phyloP scores from a whole-genome alignment of 2,888 invertebrate genomes.

The Drosophila pseudotakahashii region DNA sequence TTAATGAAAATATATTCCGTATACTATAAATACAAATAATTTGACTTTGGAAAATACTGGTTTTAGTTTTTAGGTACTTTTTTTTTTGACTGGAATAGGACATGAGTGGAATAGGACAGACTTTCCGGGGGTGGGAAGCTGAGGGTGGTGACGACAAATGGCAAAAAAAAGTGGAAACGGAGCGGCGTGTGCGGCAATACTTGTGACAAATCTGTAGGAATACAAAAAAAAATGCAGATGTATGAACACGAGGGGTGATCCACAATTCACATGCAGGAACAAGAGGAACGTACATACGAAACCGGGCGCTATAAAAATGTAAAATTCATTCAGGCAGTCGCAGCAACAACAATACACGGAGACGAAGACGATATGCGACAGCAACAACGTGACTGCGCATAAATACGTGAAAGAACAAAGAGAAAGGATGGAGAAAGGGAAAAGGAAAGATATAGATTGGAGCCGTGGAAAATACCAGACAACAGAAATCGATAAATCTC shows the following conservation, averaged over 20 bases:
- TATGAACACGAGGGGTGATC: conserved; percentile 43
- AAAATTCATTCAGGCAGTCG: conserved; percentile 68
- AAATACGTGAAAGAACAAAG: conserved; percentile 60
- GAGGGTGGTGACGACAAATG: conserved; percentile 62
- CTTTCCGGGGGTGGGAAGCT: conserved; percentile 8
- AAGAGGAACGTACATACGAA: conserved; percentile 15
- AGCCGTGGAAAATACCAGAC: conserved; percentile 3
- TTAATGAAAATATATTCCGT: too few relatives aligned
- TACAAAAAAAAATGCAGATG: conserved; percentile 34
- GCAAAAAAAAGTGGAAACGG: conserved; percentile 37
- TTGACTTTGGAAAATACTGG: too few relatives aligned
- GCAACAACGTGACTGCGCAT: conserved; percentile 75
- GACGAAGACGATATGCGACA: conserved; percentile 46
- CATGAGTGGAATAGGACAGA: conserved; percentile 5
- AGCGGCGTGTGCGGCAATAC: conserved; percentile 69
- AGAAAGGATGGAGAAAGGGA: conserved; percentile 7
- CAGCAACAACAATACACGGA: conserved; percentile 29
- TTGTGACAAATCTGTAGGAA: conserved; percentile 69
- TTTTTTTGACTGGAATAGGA: not conserved
- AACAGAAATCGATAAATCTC: conserved; percentile 31
- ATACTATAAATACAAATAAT: too few relatives aligned
- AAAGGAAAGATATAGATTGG: conserved; percentile 1
- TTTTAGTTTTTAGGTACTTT: too few relatives aligned
- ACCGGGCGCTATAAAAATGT: conserved; percentile 67
- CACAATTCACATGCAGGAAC: conserved; percentile 28